phyloP scores from a whole-genome alignment of 2,888 invertebrate species.

The Cerceris rybyensis region DNA sequence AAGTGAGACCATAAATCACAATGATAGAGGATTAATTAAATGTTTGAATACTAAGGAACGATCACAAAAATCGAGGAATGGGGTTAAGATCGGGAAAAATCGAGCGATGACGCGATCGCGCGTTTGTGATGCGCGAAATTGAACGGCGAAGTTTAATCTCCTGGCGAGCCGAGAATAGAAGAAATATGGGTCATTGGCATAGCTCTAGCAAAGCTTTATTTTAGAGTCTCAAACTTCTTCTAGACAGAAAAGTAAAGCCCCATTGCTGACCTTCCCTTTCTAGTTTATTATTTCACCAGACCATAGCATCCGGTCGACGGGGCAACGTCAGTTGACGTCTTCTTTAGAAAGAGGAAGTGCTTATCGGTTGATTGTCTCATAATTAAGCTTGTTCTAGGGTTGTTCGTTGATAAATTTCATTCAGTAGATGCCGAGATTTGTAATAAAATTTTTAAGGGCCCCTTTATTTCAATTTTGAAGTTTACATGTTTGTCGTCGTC shows the following conservation, averaged over 20 bases:
- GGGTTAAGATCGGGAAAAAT: slow-evolving; percentile 2
- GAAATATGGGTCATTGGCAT: slow-evolving; percentile 72
- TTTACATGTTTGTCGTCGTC: too few relatives aligned
- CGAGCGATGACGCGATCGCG: slow-evolving; percentile 19
- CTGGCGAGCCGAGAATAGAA: slow-evolving; percentile 53
- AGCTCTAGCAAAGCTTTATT: slow-evolving; percentile 54
- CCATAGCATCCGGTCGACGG: slow-evolving; percentile 36
- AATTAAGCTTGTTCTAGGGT: background rate
- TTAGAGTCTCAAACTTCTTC: slow-evolving; percentile 40
- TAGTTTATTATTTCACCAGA: slow-evolving; percentile 57
- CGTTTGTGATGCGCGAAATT: slow-evolving; percentile 10
- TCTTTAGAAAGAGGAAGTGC: background rate
- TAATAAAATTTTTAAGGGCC: background rate
- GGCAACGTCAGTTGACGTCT: background rate
- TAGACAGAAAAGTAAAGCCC: slow-evolving; percentile 8
- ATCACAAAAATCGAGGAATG: too few relatives aligned
- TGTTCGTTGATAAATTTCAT: background rate
- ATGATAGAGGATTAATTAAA: too few relatives aligned
- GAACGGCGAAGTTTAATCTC: slow-evolving; percentile 34
- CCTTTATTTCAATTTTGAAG: too few relatives aligned
- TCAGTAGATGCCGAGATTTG: background rate
- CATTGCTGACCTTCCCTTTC: slow-evolving; percentile 68
- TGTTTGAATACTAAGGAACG: too few relatives aligned
- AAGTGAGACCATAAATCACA: too few relatives aligned
- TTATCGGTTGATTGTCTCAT: background rate